Evolutionary conservation across 1,140 invertebrate species (phyloP), one percentile per base, ranked within the genome.

Genomic region (Mya arenaria): DNA sequence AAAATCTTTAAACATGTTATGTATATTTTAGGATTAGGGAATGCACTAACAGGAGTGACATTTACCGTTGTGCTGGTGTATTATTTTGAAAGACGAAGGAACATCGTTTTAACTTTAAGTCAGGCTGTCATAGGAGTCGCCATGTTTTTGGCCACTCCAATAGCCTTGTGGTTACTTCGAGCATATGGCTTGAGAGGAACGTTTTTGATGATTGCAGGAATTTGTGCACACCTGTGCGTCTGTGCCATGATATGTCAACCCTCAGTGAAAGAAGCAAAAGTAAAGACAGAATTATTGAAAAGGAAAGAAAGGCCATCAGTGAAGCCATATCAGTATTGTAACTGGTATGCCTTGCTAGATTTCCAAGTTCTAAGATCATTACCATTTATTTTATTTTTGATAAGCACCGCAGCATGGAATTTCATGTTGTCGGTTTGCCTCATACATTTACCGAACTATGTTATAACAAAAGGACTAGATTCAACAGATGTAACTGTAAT

Each of bases 351-450:
- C n/a, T n/a, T n/a, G n/a, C n/a, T n/a, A n/a, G n/a, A n/a, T n/a
- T n/a, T n/a, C n/a, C n/a, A n/a, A n/a, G n/a, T n/a, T n/a, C n/a
- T n/a, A n/a, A n/a, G n/a, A n/a, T n/a, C n/a, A n/a, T 19, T 41
- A 10, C 30, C 66, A 3, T 81, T 81, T 34, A 17, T 81, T 32
- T 52, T 81, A 28, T 81, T 62, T 44, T 48, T 81, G 28, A 23
- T 81, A 36, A 81, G 78, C 37, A 81, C 78, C 60, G 17, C 37
- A 28, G 48, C 78, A 6, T 81, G 78, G 78, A 81, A 81, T 28
- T 30, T 81, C 15, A 41, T 72, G 68, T 39, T 37, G 5, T 68
- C 63, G 10, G 55, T 81, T 0, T 71, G 66, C 52, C 52, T 81
- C 17, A 62, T 81, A 28, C 78, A 81, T 81, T 30, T 81, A 48